phyloP scores from a whole-genome alignment of 1,140 invertebrate species.

The Drosophila prosaltans region DNA sequence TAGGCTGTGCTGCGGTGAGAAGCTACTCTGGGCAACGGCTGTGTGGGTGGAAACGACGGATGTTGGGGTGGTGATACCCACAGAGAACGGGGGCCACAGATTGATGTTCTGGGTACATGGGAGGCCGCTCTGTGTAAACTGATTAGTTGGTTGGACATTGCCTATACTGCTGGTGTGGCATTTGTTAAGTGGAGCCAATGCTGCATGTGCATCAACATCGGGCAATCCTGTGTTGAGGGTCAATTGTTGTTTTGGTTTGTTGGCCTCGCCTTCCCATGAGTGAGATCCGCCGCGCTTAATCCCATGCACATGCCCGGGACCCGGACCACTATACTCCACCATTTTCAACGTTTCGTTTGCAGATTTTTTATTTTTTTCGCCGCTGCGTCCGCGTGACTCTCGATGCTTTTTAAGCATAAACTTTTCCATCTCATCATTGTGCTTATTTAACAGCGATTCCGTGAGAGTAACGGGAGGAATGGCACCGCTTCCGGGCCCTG shows the following conservation, averaged over 20 bases:
- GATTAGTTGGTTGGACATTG: background rate
- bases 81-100: conserved; percentile 86
- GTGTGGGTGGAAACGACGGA: conserved; percentile 75
- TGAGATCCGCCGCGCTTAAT: conserved; percentile 85
- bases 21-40: conserved; percentile 71
- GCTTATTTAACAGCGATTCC: conserved; percentile 87
- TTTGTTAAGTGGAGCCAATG: background rate
- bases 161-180: background rate
- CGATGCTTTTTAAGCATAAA: conserved; percentile 89
- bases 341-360: conserved; percentile 67
- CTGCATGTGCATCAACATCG: background rate
- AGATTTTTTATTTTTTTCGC: conserved; percentile 81
- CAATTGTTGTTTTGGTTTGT: conserved; percentile 85
- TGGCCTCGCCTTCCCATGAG: conserved; percentile 85
- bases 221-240: conserved; percentile 32
- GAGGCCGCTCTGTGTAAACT: background rate
- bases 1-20: conserved; percentile 61
- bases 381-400: conserved; percentile 85
- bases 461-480: conserved; percentile 85
- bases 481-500: background rate
- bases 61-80: conserved; percentile 84
- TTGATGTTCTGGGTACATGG: conserved; percentile 82
- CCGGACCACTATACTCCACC: conserved; percentile 59
- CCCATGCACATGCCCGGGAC: conserved; percentile 84
- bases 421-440: conserved; percentile 92